A percentile compares a stretch with the other conserved stretches of the same genome.
Conservation (phyloP, 2,888 invertebrate genomes). For the Frankliniella fusca region DNA sequence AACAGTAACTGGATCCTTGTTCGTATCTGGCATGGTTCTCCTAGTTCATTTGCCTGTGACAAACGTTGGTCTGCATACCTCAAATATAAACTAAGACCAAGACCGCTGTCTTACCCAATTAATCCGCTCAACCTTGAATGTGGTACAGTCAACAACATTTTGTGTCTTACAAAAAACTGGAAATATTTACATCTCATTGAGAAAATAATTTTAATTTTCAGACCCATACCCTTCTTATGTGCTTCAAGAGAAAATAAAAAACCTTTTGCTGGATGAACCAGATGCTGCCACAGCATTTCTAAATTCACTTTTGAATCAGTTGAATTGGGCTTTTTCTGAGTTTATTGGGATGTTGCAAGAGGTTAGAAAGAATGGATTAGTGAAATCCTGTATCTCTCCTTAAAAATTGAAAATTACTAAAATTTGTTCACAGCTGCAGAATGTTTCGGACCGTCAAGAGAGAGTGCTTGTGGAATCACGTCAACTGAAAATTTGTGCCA, state of each 20-base stretch:
- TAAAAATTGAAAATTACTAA: neutral
- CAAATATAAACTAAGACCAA: slow-evolving; percentile 48
- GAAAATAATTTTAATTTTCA: slow-evolving; percentile 43
- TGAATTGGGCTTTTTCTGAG: slow-evolving; percentile 86
- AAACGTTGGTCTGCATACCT: slow-evolving; percentile 55
- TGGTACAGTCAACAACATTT: neutral
- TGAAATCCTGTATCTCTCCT: slow-evolving; percentile 1
- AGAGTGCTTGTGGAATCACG: slow-evolving; percentile 64
- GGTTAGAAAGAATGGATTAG: slow-evolving; percentile 42
- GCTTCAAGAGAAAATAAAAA: slow-evolving; percentile 61
- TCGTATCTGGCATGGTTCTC: slow-evolving; percentile 78
- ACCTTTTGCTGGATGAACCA: slow-evolving; percentile 59
- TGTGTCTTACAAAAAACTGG: too few species aligned
- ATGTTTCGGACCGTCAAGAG: slow-evolving; percentile 56
- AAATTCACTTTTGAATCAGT: slow-evolving; percentile 72
- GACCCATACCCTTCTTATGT: slow-evolving; percentile 66
- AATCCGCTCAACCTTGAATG: neutral
- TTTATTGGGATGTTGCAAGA: slow-evolving; percentile 81
- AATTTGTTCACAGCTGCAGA: slow-evolving; percentile 54
- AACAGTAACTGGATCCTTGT: slow-evolving; percentile 82
- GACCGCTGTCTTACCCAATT: slow-evolving; percentile 41
- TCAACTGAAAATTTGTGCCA: slow-evolving; percentile 75
- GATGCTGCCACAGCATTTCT: slow-evolving; percentile 64
- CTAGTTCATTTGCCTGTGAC: slow-evolving; percentile 64
- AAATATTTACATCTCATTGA: neutral